phyloP scores from a whole-genome alignment of 2,888 invertebrate genomes.

The Brachylomia viminalis region DNA sequence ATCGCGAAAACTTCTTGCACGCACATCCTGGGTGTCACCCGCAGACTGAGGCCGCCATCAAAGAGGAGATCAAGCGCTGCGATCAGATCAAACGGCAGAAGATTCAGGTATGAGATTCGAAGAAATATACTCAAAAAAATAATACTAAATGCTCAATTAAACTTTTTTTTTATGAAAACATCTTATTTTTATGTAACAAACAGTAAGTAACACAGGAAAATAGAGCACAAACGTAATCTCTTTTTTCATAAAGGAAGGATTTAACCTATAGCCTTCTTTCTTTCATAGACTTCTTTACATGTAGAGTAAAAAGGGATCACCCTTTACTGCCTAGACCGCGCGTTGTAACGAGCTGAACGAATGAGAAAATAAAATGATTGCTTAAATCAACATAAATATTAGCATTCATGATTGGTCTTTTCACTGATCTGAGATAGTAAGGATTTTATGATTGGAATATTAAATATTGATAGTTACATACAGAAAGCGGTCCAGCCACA shows the following conservation, averaged over 20 bases:
- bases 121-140: not conserved
- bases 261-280: not conserved
- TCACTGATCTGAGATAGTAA: conserved; percentile 21
- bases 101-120: conserved; percentile 88
- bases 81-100: conserved; percentile 94
- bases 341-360: not conserved
- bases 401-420: conserved; percentile 10
- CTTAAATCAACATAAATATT: conserved; percentile 12
- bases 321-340: not conserved
- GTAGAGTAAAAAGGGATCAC: not conserved
- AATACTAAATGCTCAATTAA: too few species aligned
- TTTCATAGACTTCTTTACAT: not conserved
- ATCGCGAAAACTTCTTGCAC: conserved; percentile 92
- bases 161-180: not conserved
- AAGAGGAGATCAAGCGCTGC: conserved; percentile 93
- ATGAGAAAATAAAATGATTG: conserved; percentile 21
- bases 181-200: not conserved
- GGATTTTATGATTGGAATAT: conserved; percentile 36
- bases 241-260: not conserved
- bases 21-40: conserved; percentile 91
- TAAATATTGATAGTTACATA: conserved; percentile 48
- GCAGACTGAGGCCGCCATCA: conserved; percentile 90
- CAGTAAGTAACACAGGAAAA: not conserved
- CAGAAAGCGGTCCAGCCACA: conserved; percentile 42
- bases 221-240: not conserved